phyloP scores from a whole-genome alignment of 2,113 vertebrate species.

The Cyprinodon brontotheroides region DNA sequence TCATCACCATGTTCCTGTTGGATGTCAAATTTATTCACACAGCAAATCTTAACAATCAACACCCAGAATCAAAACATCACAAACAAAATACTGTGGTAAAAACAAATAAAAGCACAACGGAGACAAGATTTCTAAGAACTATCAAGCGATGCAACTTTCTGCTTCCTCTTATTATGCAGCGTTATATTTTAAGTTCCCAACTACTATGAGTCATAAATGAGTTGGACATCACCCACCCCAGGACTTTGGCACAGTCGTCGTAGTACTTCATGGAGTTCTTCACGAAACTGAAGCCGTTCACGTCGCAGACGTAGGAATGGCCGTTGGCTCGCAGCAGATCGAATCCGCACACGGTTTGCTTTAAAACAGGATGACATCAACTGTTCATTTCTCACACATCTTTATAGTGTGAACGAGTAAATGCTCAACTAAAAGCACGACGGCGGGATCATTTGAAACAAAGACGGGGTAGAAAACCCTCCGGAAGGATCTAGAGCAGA shows the following conservation, averaged over 20 bases:
- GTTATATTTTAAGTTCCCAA: not conserved
- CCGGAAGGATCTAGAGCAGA: no score
- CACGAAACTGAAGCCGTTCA: conserved; percentile 98
- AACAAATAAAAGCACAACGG: not conserved
- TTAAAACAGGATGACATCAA: conserved; percentile 7
- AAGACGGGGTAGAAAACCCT: no score
- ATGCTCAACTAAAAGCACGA: not conserved
- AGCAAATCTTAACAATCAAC: not conserved
- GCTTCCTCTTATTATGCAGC: no score
- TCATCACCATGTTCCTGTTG: conserved; percentile 95
- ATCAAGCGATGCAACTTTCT: no score
- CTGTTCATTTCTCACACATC: not conserved
- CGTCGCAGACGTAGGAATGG: conserved; percentile 95
- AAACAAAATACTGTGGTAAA: not conserved
- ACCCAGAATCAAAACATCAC: not conserved
- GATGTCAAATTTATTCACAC: not conserved
- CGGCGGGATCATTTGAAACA: no score
- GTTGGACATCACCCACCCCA: conserved; percentile 82
- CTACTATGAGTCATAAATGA: not conserved
- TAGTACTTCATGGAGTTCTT: conserved; percentile 99
- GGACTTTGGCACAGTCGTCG: conserved; percentile 97
- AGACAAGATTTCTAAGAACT: no score
- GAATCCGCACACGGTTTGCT: conserved; percentile 98
- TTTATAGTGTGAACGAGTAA: not conserved
- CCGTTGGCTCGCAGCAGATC: conserved; percentile 95